These are phyloP conservation scores for Aplodontia rufa DNA, from an alignment of 2,113 vertebrate species.

Conservation along the genomic window DNA sequence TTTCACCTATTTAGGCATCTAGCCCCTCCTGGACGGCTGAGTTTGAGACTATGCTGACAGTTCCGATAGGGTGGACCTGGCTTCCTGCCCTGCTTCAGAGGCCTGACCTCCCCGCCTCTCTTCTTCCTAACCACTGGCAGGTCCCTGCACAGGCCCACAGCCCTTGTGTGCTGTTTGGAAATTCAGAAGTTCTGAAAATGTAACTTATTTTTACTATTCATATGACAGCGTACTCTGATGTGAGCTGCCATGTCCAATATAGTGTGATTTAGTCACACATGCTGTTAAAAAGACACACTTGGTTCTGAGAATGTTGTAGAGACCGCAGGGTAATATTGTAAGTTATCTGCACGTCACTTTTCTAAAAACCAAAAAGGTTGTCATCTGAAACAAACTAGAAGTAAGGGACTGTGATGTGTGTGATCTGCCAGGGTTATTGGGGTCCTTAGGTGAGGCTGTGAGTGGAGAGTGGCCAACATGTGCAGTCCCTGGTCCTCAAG, in stretches of 20 bases:
- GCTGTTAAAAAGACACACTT: not conserved
- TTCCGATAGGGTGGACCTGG: no score
- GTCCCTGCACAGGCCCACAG: not conserved
- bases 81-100: no score
- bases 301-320: not conserved
- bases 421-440: not conserved
- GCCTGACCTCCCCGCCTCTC: no score
- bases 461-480: not conserved
- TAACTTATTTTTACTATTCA: not conserved
- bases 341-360: not conserved
- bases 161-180: not conserved
- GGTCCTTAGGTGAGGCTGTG: not conserved
- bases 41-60: not conserved
- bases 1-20: not conserved
- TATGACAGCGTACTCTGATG: conserved; percentile 1
- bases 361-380: not conserved
- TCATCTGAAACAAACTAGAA: not conserved
- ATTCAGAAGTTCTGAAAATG: not conserved
- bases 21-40: not conserved
- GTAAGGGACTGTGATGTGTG: not conserved
- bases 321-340: not conserved
- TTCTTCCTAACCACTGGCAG: not conserved
- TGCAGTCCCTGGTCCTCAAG: not conserved
- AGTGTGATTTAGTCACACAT: not conserved
- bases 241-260: not conserved